Conservation (phyloP, 23 tunicate genomes). For the Halocynthia aurantium region DNA sequence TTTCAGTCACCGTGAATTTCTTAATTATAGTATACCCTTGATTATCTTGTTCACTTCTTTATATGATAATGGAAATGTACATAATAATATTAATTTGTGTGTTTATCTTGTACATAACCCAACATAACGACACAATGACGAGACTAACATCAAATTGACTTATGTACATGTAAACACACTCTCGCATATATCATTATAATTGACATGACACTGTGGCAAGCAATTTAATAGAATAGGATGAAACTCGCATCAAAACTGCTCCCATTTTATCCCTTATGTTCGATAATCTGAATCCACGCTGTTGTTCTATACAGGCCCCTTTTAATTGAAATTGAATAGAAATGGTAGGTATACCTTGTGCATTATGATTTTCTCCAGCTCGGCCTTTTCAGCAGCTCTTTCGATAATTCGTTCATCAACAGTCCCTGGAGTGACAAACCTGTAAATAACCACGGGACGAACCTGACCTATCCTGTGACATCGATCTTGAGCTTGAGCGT, state of each 20-base stretch:
- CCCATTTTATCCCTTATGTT: too few relatives aligned
- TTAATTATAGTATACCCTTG: too few relatives aligned
- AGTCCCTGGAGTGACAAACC: conserved; percentile 67
- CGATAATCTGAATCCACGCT: neutral
- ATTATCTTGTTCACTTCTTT: too few relatives aligned
- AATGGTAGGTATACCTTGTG: conserved; percentile 40
- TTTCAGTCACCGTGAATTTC: too few relatives aligned
- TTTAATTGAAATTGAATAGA: neutral
- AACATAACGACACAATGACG: conserved; percentile 3
- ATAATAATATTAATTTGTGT: too few relatives aligned
- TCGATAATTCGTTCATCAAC: conserved; percentile 81
- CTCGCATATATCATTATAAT: too few relatives aligned
- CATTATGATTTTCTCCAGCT: conserved; percentile 68
- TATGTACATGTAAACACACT: neutral
- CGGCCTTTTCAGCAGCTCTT: conserved; percentile 66
- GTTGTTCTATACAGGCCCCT: neutral
- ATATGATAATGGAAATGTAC: too few relatives aligned
- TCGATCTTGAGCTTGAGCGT: conserved; percentile 83
- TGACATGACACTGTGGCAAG: too few relatives aligned
- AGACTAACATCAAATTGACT: neutral
- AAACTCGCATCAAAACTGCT: too few relatives aligned
- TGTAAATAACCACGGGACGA: conserved; percentile 66
- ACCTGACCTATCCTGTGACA: conserved; percentile 90
- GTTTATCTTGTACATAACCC: neutral
- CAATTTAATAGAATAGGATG: too few relatives aligned